Evolutionary conservation across 2,888 invertebrate genomes (phyloP).

Genomic region (Drosophila rellima): DNA sequence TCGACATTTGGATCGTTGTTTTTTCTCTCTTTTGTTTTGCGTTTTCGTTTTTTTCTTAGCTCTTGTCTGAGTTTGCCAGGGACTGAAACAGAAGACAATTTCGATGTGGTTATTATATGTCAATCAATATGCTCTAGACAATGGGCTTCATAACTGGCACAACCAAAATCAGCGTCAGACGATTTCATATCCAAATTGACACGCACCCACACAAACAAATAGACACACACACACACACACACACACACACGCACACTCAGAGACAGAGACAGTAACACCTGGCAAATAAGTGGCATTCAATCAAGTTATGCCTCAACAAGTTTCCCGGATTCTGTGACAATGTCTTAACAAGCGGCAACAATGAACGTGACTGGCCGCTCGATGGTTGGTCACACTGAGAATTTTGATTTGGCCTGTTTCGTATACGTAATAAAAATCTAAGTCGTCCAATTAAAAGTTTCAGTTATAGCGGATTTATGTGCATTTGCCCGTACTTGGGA

Average conservation of each 20-base stretch:
- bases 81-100: slow-evolving; percentile 37
- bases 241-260: slow-evolving; percentile 28
- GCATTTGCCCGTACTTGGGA: slow-evolving; percentile 9
- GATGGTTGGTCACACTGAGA: slow-evolving; percentile 30
- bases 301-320: slow-evolving; percentile 45
- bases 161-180: slow-evolving; percentile 64
- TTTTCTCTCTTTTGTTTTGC: slow-evolving; percentile 11
- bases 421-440: slow-evolving; percentile 16
- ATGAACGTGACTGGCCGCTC: slow-evolving; percentile 55
- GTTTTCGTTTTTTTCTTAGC: slow-evolving; percentile 16
- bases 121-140: slow-evolving; percentile 71
- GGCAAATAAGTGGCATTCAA: slow-evolving; percentile 63
- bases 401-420: neutral
- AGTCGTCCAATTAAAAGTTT: slow-evolving; percentile 62
- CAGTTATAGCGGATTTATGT: slow-evolving; percentile 33
- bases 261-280: slow-evolving; percentile 43
- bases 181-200: slow-evolving; percentile 64
- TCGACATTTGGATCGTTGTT: slow-evolving; percentile 26
- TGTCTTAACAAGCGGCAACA: slow-evolving; percentile 35
- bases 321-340: slow-evolving; percentile 15
- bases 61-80: slow-evolving; percentile 24
- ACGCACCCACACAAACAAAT: slow-evolving; percentile 34
- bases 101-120: slow-evolving; percentile 66
- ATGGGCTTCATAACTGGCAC: slow-evolving; percentile 57
- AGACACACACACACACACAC: slow-evolving; percentile 28